Evolutionary conservation across 2,888 invertebrate genomes (phyloP), one percentile per base, ranked within the genome.

Genomic region (Hypomecis atomaria): DNA sequence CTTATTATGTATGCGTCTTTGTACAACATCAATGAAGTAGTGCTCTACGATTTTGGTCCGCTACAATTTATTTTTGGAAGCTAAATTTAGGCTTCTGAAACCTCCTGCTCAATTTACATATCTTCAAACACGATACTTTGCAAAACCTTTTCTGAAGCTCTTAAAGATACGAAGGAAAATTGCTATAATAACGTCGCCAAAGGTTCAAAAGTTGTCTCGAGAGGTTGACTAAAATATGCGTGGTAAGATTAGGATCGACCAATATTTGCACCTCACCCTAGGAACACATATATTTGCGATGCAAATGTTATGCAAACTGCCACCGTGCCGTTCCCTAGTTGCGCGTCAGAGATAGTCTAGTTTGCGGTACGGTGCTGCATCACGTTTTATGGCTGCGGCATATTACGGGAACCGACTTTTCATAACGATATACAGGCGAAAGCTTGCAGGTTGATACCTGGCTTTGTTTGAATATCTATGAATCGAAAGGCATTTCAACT

Each of bases 301-400:
- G 79, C 76, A 75, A 82, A 82, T 84, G 81, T 81, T 81, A 80
- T 85, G 78, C 78, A 79, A 84, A 83, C 78, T 77, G 74, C 77
- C 70, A 70, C 71, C 71, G 73, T 71, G 75, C 73, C 66, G 74
- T 75, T 61, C 57, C 53, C 53, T 78, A 72, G 74, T 75, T 75
- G 69, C 65, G 63, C 71, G 71, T 73, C 62, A 36, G 61, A 65
- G 70, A 68, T 68, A 70, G 70, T 67, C 66, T 65, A 73, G 72
- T 77, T 77, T 77, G 75, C 69, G 49, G 63, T 48, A 62, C 64
- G 58, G 54, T 61, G 37, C 64, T 61, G 63, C 60, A 67, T 69
- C 62, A 68, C 56, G 61, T 67, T 69, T 71, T 67, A 67, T 50
- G 59, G 49, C 48, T 53, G 38, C 53, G 53, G 57, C 42, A 53